phyloP scores from a whole-genome alignment of 2,888 invertebrate species.

The Acrocyrtus sp. region DNA sequence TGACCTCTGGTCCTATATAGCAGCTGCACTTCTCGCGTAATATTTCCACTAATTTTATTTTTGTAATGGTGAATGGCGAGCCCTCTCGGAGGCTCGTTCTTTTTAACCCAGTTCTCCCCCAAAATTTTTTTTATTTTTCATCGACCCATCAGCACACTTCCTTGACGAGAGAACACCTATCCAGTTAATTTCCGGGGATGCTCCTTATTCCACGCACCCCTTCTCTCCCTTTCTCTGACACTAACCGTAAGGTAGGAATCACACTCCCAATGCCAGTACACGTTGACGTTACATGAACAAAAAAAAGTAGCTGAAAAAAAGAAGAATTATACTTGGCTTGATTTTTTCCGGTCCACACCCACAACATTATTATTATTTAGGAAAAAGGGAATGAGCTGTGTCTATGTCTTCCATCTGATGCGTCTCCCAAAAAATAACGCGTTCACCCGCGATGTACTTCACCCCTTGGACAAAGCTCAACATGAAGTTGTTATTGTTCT shows the following conservation, averaged over 20 bases:
- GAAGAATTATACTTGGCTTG: constrained; percentile 5
- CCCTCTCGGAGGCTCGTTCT: too few species aligned
- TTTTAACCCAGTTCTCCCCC: background rate
- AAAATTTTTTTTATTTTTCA: too few species aligned
- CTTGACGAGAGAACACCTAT: background rate
- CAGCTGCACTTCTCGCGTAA: background rate
- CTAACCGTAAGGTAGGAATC: too few species aligned
- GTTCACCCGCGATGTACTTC: background rate
- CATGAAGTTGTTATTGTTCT: constrained; percentile 23
- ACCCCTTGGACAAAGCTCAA: background rate
- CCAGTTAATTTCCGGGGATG: constrained; percentile 14
- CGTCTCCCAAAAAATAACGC: too few species aligned
- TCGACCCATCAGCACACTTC: background rate
- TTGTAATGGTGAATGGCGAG: too few species aligned
- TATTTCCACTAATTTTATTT: background rate
- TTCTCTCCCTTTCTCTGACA: constrained; percentile 1
- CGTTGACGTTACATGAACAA: background rate
- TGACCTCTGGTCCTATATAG: background rate
- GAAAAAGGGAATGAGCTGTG: too few species aligned
- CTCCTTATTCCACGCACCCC: background rate
- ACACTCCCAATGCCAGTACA: too few species aligned
- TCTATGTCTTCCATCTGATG: constrained; percentile 23
- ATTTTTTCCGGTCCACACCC: constrained; percentile 36
- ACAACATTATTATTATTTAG: constrained; percentile 29
- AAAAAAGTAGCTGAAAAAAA: background rate